Base-by-base conservation (phyloP, 2,113 vertebrate species). In the Anoplopoma fimbria region DNA sequence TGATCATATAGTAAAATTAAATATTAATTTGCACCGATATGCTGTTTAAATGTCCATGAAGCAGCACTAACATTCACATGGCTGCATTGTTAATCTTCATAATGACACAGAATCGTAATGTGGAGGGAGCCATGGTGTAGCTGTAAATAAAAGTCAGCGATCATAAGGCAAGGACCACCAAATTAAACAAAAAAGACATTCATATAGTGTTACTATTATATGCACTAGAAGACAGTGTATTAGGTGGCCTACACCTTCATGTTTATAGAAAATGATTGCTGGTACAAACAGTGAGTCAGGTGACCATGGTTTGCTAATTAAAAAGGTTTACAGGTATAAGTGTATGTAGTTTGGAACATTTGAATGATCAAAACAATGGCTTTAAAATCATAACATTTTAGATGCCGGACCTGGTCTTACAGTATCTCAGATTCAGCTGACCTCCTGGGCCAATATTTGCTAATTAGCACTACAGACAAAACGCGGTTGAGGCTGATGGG, bases 21-120 rank as follows among this genome's bases (percentile, higher is more conserved):
- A 86, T 79, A 90, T 86, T 89, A 9, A 82, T 86, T 81, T 77
- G 65, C 79, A 77, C 76, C 85, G 88, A 90, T 89, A 79, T 62
- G 65, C 75, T 69, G 69, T 75, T 88, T 87, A 91, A 81, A 90
- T 80, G 82, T 81, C 72, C 69, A 89, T 83, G 65, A 88, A 90
- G 87, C 75, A 72, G 70, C 71, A 73, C 61, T 75, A 61, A 82
- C 63, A 70, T 76, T 19, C 51, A 65, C 63, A 77, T 62, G 45
- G 73, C 23, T 74, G 73, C 49, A 83, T 81, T 23, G 47, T 71
- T 69, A 69, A 78, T 79, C 77, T 86, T 85, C 23, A 70, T 42
- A 71, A 78, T 79, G 57, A 70, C 38, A 70, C 42, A 72, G 13
- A 21, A 33, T 57, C 69, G 42, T 65, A 53, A 83, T 68, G 7